A percentile compares a stretch with the other conserved stretches of the same genome.
Evolutionary conservation across 2,888 invertebrate species (phyloP).

Genomic region (Lepidocyrtoides sp.): DNA sequence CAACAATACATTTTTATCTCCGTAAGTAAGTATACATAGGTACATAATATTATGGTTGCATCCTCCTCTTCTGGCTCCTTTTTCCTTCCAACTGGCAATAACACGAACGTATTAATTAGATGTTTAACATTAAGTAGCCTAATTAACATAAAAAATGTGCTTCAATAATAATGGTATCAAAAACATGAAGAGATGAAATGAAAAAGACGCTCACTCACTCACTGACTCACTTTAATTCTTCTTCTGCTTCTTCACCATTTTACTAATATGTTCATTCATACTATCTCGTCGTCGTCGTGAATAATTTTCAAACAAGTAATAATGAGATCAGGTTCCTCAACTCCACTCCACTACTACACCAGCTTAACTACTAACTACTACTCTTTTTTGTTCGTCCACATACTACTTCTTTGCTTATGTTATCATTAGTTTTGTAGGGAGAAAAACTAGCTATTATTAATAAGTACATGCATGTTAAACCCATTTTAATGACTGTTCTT

Average conservation of each 20-base stretch:
- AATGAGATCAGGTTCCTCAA: conserved; percentile 62
- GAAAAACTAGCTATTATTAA: conserved; percentile 65
- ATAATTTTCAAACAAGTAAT: conserved; percentile 4
- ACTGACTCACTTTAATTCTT: no score
- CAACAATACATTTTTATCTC: no score
- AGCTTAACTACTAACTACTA: neutral
- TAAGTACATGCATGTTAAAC: conserved; percentile 54
- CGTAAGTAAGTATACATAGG: no score
- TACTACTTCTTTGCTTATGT: conserved; percentile 73
- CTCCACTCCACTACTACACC: neutral
- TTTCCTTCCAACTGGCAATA: neutral
- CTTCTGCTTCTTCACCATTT: no score
- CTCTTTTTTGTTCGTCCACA: neutral
- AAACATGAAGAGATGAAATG: neutral
- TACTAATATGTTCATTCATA: no score
- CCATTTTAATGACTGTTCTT: conserved; percentile 52
- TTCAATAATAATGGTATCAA: conserved; percentile 20
- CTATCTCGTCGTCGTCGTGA: neutral
- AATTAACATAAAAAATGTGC: conserved; percentile 65
- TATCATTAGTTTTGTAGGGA: conserved; percentile 62
- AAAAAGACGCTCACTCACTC: no score
- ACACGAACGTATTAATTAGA: conserved; percentile 73
- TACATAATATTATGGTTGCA: no score
- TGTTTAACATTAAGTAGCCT: conserved; percentile 78
- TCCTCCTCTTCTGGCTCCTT: no score